phyloP scores from a whole-genome alignment of 2,797 vertebrate species.

The Coreius guichenoti region DNA sequence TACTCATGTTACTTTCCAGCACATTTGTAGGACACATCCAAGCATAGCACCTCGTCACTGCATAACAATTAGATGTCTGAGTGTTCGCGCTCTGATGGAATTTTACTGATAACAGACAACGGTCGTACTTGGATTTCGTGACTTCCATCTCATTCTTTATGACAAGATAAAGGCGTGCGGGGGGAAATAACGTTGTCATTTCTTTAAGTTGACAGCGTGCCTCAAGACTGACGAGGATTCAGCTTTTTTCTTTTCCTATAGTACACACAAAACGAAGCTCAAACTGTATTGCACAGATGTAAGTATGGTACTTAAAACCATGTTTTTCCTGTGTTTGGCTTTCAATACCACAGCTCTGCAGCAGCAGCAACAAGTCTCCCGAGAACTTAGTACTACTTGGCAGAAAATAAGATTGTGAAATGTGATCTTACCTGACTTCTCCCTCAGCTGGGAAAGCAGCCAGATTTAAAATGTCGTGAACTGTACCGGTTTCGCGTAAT shows the following conservation, averaged over 20 bases:
- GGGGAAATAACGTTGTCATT: conserved; percentile 35
- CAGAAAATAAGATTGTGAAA: conserved; percentile 65
- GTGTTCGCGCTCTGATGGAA: conserved; percentile 84
- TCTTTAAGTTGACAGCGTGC: conserved; percentile 56
- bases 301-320: conserved; percentile 66
- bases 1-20: conserved; percentile 83
- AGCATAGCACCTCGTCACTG: conserved; percentile 82
- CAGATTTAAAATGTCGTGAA: conserved; percentile 71
- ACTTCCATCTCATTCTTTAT: conserved; percentile 68
- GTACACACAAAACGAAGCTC: conserved; percentile 65
- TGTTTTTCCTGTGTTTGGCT: conserved; percentile 48
- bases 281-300: conserved; percentile 71
- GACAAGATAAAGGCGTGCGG: conserved; percentile 37
- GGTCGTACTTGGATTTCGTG: conserved; percentile 74
- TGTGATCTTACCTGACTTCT: conserved; percentile 76
- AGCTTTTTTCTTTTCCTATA: conserved; percentile 62
- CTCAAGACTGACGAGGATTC: conserved; percentile 71
- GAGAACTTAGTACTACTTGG: conserved; percentile 72
- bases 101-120: conserved; percentile 82
- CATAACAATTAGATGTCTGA: conserved; percentile 83
- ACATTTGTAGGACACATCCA: conserved; percentile 82
- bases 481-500: conserved; percentile 71
- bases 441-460: conserved; percentile 63
- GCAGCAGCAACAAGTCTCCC: conserved; percentile 91
- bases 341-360: conserved; percentile 59